Conservation (phyloP, 1,140 invertebrate species). For the Micrasema minimum region DNA sequence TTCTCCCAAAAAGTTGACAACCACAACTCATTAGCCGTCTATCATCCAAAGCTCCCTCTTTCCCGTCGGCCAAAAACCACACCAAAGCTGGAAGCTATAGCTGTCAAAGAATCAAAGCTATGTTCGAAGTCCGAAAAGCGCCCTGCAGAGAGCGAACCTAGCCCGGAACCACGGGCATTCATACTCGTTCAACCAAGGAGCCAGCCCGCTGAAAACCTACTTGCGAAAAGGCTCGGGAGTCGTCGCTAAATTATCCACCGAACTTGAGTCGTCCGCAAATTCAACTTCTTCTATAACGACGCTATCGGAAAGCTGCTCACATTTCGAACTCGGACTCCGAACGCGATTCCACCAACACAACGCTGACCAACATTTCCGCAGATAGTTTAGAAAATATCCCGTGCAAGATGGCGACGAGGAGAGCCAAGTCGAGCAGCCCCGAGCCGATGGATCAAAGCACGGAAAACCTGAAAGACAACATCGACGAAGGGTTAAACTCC, state of each 20-base stretch:
- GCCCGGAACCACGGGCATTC: conserved; percentile 45
- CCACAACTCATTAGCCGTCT: conserved; percentile 3
- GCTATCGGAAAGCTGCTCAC: conserved; percentile 62
- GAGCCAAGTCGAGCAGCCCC: conserved; percentile 62
- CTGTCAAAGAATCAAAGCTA: too few relatives aligned
- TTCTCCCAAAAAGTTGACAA: conserved; percentile 35
- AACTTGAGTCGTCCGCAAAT: conserved; percentile 31
- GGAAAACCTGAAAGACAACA: too few relatives aligned
- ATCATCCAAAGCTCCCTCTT: conserved; percentile 18
- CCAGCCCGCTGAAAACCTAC: conserved; percentile 37
- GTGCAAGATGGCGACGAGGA: conserved; percentile 62
- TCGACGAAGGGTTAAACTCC: conserved; percentile 62
- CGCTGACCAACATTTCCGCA: conserved; percentile 63
- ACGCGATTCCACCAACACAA: conserved; percentile 64
- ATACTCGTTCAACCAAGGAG: conserved; percentile 33
- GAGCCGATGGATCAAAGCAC: conserved; percentile 64
- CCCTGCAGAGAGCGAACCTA: conserved; percentile 39
- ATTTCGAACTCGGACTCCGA: conserved; percentile 56
- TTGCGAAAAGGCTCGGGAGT: conserved; percentile 29
- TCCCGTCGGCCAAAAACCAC: conserved; percentile 10
- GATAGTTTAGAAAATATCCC: conserved; percentile 62
- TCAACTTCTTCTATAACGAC: conserved; percentile 63
- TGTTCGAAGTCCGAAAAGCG: conserved; percentile 35
- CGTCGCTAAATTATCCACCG: conserved; percentile 7
- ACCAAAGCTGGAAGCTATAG: conserved; percentile 14